Evolutionary conservation across 2,888 invertebrate species (phyloP).

Genomic region (Apodemia mormo): DNA sequence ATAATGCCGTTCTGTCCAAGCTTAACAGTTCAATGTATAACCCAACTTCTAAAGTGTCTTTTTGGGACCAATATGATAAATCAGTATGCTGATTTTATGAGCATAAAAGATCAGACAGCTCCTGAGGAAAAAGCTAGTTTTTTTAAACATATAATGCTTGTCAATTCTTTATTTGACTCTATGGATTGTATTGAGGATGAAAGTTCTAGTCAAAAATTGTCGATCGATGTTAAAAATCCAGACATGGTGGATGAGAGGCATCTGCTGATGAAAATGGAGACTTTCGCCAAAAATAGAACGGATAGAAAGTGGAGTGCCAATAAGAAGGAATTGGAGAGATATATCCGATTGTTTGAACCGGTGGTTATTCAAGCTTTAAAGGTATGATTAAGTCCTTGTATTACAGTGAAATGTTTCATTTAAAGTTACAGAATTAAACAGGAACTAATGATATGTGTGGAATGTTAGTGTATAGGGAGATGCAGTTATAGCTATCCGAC

Average conservation of each 20-base stretch:
- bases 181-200: conserved; percentile 42
- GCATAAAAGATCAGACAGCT: conserved; percentile 48
- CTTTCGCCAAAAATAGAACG: conserved; percentile 67
- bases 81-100: conserved; percentile 66
- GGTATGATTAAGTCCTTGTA: conserved; percentile 62
- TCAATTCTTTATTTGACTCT: conserved; percentile 46
- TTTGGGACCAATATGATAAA: conserved; percentile 87
- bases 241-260: conserved; percentile 62
- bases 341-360: conserved; percentile 96
- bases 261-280: conserved; percentile 67
- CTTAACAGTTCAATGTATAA: conserved; percentile 87
- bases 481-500: too few species aligned
- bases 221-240: conserved; percentile 57
- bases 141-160: conserved; percentile 59
- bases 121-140: conserved; percentile 44
- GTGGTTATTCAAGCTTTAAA: conserved; percentile 96
- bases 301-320: conserved; percentile 76
- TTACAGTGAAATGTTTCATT: too few species aligned
- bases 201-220: conserved; percentile 62
- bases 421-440: too few species aligned
- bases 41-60: conserved; percentile 88
- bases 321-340: conserved; percentile 83
- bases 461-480: too few species aligned
- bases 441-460: too few species aligned
- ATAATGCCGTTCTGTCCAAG: conserved; percentile 87